These are phyloP conservation scores for Brenthis hecate DNA, from an alignment of 2,888 invertebrate species.

Conservation along the genomic window DNA sequence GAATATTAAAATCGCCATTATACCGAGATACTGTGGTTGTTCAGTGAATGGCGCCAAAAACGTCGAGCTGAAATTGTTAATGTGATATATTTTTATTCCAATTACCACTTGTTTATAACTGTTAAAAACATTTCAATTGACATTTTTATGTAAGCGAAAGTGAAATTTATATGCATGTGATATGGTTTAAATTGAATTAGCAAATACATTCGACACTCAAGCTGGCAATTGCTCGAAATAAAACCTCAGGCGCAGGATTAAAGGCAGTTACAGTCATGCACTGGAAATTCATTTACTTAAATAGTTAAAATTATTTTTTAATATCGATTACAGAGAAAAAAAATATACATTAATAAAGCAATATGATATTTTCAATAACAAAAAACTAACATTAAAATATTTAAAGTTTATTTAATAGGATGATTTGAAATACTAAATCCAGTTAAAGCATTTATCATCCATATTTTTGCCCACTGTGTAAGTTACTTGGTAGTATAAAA, in stretches of 20 bases:
- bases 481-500: not conserved
- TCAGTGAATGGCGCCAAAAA: conserved; percentile 83
- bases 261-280: conserved; percentile 6
- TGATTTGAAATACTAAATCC: too few relatives aligned
- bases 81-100: conserved; percentile 43
- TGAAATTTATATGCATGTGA: not conserved
- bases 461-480: too few relatives aligned
- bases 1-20: conserved; percentile 84
- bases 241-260: conserved; percentile 16
- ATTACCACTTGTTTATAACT: conserved; percentile 37
- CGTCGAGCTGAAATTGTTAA: conserved; percentile 71
- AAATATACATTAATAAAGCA: too few relatives aligned
- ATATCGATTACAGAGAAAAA: not conserved
- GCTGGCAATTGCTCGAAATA: conserved; percentile 6
- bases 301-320: not conserved
- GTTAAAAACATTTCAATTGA: conserved; percentile 21
- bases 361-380: too few relatives aligned
- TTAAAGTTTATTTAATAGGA: too few relatives aligned
- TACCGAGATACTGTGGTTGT: conserved; percentile 84
- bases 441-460: too few relatives aligned
- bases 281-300: conserved; percentile 7
- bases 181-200: conserved; percentile 5
- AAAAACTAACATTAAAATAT: too few relatives aligned
- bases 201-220: not conserved
- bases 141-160: conserved; percentile 7